phyloP scores from a whole-genome alignment of 2,797 vertebrate genomes.

The Chiroxiphia lanceolata region DNA sequence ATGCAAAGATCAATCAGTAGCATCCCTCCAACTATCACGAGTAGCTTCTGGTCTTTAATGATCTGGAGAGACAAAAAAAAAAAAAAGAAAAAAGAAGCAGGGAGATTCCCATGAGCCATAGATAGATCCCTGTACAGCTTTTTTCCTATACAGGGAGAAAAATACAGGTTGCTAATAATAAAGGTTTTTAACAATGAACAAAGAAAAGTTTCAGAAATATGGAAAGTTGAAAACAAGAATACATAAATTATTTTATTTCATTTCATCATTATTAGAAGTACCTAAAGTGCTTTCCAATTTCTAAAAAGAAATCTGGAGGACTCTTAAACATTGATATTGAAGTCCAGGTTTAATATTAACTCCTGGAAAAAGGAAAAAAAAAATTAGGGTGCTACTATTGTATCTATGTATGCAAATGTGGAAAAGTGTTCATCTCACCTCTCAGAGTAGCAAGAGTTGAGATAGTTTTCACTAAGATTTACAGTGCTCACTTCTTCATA shows the following conservation, averaged over 20 bases:
- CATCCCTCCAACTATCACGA: slow-evolving; percentile 98
- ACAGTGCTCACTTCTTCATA: background rate
- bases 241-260: background rate
- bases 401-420: background rate
- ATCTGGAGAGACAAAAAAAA: slow-evolving; percentile 81
- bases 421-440: background rate
- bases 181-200: slow-evolving; percentile 13
- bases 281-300: background rate
- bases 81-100: background rate
- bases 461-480: background rate
- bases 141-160: slow-evolving; percentile 21
- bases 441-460: background rate
- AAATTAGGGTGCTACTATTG: background rate
- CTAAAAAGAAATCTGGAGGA: background rate
- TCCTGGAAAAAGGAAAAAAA: background rate
- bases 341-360: background rate
- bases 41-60: slow-evolving; percentile 99
- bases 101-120: slow-evolving; percentile 43
- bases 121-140: slow-evolving; percentile 30
- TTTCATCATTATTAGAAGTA: background rate
- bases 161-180: slow-evolving; percentile 1
- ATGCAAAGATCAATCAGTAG: slow-evolving; percentile 98
- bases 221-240: background rate
- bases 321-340: background rate
- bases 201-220: slow-evolving; percentile 14